These are phyloP conservation scores for Sciaenops ocellatus DNA, from an alignment of 2,797 vertebrate species.

Conservation along the genomic window DNA sequence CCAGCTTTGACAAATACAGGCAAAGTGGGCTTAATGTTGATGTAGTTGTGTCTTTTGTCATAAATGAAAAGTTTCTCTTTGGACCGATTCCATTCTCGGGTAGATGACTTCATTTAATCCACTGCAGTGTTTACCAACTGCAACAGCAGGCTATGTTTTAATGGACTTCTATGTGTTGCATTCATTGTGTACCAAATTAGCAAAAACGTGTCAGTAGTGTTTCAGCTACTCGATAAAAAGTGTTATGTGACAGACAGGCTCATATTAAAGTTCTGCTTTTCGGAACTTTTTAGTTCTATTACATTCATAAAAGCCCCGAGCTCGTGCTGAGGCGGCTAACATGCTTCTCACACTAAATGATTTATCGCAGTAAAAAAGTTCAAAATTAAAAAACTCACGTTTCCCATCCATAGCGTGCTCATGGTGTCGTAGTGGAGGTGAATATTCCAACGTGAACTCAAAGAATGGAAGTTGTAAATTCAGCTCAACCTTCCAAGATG, in stretches of 20 bases:
- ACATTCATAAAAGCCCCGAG: not conserved
- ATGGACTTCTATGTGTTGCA: too few relatives aligned
- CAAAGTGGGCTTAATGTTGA: not conserved
- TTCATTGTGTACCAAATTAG: not conserved
- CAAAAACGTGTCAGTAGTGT: too few relatives aligned
- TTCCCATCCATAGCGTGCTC: conserved; percentile 86
- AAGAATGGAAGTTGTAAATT: not conserved
- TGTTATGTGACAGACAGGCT: not conserved
- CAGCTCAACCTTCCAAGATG: not conserved
- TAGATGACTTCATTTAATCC: too few relatives aligned
- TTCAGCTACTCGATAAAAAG: not conserved
- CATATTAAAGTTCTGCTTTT: not conserved
- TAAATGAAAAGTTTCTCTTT: too few relatives aligned
- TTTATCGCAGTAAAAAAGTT: not conserved
- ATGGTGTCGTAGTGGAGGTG: conserved; percentile 44
- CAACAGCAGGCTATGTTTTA: too few relatives aligned
- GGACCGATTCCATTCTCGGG: too few relatives aligned
- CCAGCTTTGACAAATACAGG: not conserved
- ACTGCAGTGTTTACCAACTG: too few relatives aligned
- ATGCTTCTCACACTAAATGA: not conserved
- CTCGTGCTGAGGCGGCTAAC: not conserved
- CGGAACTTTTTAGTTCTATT: not conserved
- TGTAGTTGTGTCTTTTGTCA: too few relatives aligned
- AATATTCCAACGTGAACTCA: not conserved
- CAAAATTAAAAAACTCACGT: conserved; percentile 69